A percentile compares a stretch with the other conserved stretches of the same genome.
Evolutionary conservation across 92 coral and sea anemone species (phyloP).

Genomic region (Metridium senile): DNA sequence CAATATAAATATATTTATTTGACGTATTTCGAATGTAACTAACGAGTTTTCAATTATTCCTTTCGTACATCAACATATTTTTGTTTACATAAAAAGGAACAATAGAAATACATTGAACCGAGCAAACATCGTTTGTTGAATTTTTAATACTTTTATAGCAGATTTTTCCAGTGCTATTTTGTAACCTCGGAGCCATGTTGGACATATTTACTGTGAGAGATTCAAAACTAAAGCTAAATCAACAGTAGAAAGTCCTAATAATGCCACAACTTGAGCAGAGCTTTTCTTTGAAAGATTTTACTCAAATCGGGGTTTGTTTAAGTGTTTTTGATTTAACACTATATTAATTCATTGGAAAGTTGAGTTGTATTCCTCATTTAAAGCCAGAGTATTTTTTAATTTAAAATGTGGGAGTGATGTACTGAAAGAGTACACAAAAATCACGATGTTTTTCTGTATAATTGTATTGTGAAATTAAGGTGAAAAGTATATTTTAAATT

Average conservation of each 20-base stretch:
- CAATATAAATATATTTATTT: no score
- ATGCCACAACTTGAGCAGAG: constrained; percentile 1
- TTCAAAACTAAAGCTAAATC: constrained; percentile 60
- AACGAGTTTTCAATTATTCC: neutral
- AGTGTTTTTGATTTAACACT: neutral
- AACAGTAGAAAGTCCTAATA: constrained; percentile 22
- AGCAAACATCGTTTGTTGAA: neutral
- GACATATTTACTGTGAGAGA: constrained; percentile 50
- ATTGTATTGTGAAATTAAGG: no score
- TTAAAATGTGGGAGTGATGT: no score
- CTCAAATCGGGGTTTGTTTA: neutral
- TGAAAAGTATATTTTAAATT: no score
- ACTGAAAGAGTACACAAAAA: no score
- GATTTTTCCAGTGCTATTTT: constrained; percentile 43
- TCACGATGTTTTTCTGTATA: no score
- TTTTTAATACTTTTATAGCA: neutral
- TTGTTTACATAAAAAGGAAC: neutral
- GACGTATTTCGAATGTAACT: neutral
- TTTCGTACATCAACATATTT: neutral
- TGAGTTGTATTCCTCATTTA: no score
- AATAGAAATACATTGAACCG: neutral
- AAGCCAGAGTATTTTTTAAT: no score
- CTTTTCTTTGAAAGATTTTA: neutral
- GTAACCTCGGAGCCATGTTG: constrained; percentile 45
- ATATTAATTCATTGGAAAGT: no score